Conservation (phyloP, 1,140 invertebrate species). For the Tetragonula clypearis region DNA sequence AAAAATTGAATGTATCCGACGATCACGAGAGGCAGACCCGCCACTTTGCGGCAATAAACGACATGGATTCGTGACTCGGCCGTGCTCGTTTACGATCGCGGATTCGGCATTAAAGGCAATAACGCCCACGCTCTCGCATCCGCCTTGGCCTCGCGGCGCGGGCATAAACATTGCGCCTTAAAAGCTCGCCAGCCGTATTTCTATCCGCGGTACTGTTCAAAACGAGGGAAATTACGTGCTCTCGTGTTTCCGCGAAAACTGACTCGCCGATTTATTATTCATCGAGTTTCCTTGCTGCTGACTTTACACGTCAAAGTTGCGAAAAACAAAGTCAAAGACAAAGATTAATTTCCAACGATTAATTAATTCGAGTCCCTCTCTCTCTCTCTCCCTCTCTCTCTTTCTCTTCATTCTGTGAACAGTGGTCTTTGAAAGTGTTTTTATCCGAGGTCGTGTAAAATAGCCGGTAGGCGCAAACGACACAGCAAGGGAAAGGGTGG, state of each 20-base stretch:
- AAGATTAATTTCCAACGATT: background rate
- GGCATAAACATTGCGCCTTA: constrained; percentile 22
- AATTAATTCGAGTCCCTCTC: too few relatives aligned
- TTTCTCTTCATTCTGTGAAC: background rate
- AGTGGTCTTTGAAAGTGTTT: background rate
- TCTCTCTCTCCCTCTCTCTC: too few relatives aligned
- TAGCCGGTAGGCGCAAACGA: background rate
- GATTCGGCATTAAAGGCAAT: constrained; percentile 57
- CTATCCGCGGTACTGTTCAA: constrained; percentile 27
- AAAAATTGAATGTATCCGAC: constrained; percentile 44
- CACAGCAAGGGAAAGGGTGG: background rate
- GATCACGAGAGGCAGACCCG: constrained; percentile 13
- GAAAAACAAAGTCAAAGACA: too few relatives aligned
- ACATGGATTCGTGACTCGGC: constrained; percentile 51
- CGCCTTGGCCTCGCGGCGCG: background rate
- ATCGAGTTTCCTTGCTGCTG: background rate
- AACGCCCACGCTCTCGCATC: constrained; percentile 29
- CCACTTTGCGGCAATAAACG: constrained; percentile 50
- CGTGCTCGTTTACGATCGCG: constrained; percentile 31
- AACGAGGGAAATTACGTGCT: constrained; percentile 17
- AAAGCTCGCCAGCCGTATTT: constrained; percentile 7
- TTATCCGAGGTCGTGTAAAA: background rate
- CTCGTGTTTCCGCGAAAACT: constrained; percentile 17
- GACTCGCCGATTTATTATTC: background rate
- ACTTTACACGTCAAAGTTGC: background rate